Evolutionary conservation across 2,888 invertebrate genomes (phyloP), one percentile per base, ranked within the genome.

Genomic region (Oxyscelio sp.): DNA sequence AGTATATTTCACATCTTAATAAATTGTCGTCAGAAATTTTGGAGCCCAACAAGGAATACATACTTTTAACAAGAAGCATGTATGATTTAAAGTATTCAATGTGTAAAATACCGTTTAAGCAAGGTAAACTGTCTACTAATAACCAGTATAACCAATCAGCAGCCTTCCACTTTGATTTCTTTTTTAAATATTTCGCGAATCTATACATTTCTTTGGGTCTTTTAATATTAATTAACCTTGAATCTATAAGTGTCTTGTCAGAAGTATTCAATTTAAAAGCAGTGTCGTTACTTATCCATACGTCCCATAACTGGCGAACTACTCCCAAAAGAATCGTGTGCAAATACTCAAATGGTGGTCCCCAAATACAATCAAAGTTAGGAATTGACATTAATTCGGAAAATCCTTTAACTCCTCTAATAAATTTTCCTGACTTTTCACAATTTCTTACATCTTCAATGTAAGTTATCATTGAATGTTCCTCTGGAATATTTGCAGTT

Each of bases 291-390:
- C 65, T 19, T 77, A 66, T 81, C 80, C 80, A 85, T 17, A 40
- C 50, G 1, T 21, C 15, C 85, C 84, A 82, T 24, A 80, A 40
- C 22, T 84, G 77, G 17, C 50, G 48, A 11, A 56, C 19, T 6
- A 77, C 74, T n/a, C 83, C 78, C 13, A 81, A 54, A 9, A 83
- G 48, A 21, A 75, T 58, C 0, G 68, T 82, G 31, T 82, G 83
- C 71, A 83, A 59, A 38, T 82, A 82, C 19, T 82, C 77, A 52
- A 61, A 77, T 13, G 40, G 24, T 31, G 71, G 61, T 45, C 58
- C 68, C 71, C 78, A 83, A 24, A 83, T 38, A 40, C 61, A 83
- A 40, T 83, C 83, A n/a, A 86, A 79, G 40, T 65, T 43, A n/a
- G 21, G 15, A 27, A 78, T 24, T 43, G 63, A 43, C n/a, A 50